phyloP scores from a whole-genome alignment of 2,113 vertebrate genomes.

The Podarcis cretensis region DNA sequence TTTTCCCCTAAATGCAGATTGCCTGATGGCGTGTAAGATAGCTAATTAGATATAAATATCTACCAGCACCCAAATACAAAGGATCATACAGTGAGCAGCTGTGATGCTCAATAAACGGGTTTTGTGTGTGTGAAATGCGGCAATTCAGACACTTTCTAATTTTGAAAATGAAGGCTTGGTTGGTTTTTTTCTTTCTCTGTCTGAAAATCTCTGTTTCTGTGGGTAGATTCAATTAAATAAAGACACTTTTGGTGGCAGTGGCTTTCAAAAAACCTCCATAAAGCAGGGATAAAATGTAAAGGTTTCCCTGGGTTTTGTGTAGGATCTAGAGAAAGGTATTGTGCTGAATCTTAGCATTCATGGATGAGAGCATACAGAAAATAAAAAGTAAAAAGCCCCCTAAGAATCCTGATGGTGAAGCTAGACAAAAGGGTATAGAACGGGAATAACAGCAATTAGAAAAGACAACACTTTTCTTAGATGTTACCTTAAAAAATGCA shows the following conservation, averaged over 20 bases:
- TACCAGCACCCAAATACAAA: slow-evolving; percentile 75
- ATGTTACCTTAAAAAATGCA: neutral
- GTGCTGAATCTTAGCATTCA: slow-evolving; percentile 1
- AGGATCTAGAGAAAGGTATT: slow-evolving; percentile 10
- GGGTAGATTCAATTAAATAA: slow-evolving; percentile 41
- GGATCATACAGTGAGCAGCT: slow-evolving; percentile 73
- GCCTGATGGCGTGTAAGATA: slow-evolving; percentile 66
- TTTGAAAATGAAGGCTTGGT: slow-evolving; percentile 13
- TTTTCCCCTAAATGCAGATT: slow-evolving; percentile 69
- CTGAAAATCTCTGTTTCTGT: slow-evolving; percentile 29
- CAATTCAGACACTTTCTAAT: slow-evolving; percentile 46
- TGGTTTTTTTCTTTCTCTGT: neutral
- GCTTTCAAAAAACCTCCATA: neutral
- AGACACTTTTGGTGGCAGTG: neutral
- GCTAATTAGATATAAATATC: slow-evolving; percentile 78
- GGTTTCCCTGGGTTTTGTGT: neutral
- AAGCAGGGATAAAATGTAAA: slow-evolving; percentile 39
- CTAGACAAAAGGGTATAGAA: neutral
- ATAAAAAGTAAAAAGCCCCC: neutral
- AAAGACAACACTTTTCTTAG: neutral
- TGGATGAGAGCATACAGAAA: slow-evolving; percentile 16
- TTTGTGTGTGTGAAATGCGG: slow-evolving; percentile 61
- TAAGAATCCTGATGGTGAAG: neutral
- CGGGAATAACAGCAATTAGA: neutral
- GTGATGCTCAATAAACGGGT: slow-evolving; percentile 63